Evolutionary conservation across 1,140 invertebrate genomes (phyloP).

Genomic region (Macrobrachium nipponense): DNA sequence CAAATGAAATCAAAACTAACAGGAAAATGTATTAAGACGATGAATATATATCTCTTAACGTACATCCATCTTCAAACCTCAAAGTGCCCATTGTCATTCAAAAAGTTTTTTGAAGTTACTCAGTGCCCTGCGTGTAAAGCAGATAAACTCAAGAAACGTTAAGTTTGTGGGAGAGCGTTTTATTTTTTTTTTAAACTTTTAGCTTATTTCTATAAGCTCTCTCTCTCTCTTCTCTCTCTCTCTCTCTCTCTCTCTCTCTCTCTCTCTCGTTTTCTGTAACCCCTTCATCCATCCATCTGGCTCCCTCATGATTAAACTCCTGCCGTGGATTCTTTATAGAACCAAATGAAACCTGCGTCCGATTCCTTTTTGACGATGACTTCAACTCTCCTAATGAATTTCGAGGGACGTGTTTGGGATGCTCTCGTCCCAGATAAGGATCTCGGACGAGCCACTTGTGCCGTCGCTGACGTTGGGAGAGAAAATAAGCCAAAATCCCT

Average conservation of each 20-base stretch:
- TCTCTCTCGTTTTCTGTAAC: not conserved
- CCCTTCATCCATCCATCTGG: not conserved
- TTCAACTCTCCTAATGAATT: constrained; percentile 16
- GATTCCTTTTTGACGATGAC: constrained; percentile 12
- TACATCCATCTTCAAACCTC: too few species aligned
- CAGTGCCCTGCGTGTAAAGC: too few species aligned
- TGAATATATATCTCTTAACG: too few species aligned
- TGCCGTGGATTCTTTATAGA: not conserved
- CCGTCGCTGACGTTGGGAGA: too few species aligned
- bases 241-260: not conserved
- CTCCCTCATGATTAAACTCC: constrained; percentile 7
- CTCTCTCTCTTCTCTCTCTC: not conserved
- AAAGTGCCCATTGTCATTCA: too few species aligned
- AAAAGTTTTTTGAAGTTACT: too few species aligned
- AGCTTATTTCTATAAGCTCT: not conserved
- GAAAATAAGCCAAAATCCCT: too few species aligned
- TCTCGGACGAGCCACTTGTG: too few species aligned
- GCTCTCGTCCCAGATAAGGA: too few species aligned
- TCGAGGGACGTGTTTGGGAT: not conserved
- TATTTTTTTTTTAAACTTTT: not conserved
- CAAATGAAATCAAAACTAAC: too few species aligned
- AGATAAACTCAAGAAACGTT: not conserved
- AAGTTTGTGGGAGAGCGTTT: not conserved
- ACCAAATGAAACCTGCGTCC: constrained; percentile 22
- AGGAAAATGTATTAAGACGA: too few species aligned